phyloP scores from a whole-genome alignment of 2,888 invertebrate species.

The Marasmarcha lunaedactyla region DNA sequence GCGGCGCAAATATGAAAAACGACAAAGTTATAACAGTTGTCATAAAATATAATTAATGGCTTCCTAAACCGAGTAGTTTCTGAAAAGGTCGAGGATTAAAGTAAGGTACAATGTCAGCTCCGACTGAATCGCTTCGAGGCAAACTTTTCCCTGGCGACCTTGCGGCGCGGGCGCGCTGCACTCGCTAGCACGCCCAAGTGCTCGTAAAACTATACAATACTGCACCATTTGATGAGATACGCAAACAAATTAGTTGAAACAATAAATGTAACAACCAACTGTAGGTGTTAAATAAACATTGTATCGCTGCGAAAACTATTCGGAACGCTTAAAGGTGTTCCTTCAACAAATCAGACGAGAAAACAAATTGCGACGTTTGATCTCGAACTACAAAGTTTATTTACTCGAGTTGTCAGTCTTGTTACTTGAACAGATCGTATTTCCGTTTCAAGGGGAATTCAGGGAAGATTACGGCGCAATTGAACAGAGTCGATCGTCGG shows the following conservation, averaged over 20 bases:
- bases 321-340: too few relatives aligned
- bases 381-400: conserved; percentile 4
- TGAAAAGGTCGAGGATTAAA: conserved; percentile 5
- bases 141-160: not conserved
- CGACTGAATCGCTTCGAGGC: not conserved
- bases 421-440: too few relatives aligned
- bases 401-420: conserved; percentile 2
- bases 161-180: not conserved
- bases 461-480: too few relatives aligned
- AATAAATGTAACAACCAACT: too few relatives aligned
- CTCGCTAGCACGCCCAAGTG: not conserved
- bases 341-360: too few relatives aligned
- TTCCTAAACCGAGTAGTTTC: conserved; percentile 8
- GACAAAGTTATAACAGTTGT: conserved; percentile 7
- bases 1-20: not conserved
- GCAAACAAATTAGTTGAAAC: too few relatives aligned
- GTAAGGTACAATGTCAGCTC: not conserved
- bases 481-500: too few relatives aligned
- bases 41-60: conserved; percentile 10
- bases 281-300: too few relatives aligned
- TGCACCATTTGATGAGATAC: too few relatives aligned
- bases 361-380: not conserved
- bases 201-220: not conserved
- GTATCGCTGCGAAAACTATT: too few relatives aligned
- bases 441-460: too few relatives aligned